These are phyloP conservation scores for Meloidogyne floridensis DNA, from an alignment of 1,140 invertebrate genomes.

Conservation along the genomic window DNA sequence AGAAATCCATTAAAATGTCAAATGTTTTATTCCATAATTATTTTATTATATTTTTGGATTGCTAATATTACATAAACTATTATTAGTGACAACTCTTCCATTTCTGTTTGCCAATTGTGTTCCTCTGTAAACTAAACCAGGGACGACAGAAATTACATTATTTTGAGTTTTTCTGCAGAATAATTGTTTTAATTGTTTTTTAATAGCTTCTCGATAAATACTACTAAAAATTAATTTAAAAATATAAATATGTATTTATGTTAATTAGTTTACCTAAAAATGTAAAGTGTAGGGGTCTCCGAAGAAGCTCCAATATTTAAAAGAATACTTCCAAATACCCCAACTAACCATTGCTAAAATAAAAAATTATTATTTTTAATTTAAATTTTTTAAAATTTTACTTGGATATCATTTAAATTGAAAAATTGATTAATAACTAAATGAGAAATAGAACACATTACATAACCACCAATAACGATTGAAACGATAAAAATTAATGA, in stretches of 20 bases:
- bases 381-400: not conserved
- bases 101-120: not conserved
- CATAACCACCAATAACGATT: not conserved
- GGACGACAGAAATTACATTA: not conserved
- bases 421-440: slow-evolving; percentile 2
- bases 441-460: not conserved
- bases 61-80: no score
- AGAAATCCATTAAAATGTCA: no score
- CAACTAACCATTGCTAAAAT: not conserved
- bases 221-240: not conserved
- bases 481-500: not conserved
- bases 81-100: not conserved
- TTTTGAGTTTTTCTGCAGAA: not conserved
- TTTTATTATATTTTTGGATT: no score
- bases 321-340: not conserved
- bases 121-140: not conserved
- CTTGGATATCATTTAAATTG: not conserved
- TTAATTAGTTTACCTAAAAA: no score
- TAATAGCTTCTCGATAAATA: not conserved
- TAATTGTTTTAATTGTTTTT: not conserved
- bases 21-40: no score
- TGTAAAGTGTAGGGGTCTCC: not conserved
- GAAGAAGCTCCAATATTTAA: not conserved
- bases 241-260: no score
- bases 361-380: not conserved